A percentile compares a stretch with the other conserved stretches of the same genome.
These are phyloP conservation scores for Stegana nigrithorax DNA, from an alignment of 2,888 invertebrate genomes.

Conservation along the genomic window DNA sequence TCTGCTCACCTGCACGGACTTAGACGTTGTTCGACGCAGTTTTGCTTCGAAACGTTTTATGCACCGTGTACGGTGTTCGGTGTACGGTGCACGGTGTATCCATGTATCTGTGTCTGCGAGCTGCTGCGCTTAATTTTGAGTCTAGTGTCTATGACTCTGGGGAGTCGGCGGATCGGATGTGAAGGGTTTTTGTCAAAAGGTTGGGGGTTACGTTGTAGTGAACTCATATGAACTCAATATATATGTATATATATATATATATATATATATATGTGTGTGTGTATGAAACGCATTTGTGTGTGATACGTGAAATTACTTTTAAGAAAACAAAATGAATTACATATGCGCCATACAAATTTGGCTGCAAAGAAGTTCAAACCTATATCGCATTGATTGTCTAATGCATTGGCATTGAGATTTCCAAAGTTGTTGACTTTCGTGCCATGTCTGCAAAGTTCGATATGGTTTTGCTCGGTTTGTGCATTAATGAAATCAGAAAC, in stretches of 20 bases:
- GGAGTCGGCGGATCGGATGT: too few relatives aligned
- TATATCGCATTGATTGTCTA: not conserved
- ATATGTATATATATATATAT: too few relatives aligned
- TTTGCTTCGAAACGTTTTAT: too few relatives aligned
- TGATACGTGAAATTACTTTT: not conserved
- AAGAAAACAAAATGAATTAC: not conserved
- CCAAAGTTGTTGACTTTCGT: not conserved
- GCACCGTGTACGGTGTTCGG: too few relatives aligned
- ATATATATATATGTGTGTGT: too few relatives aligned
- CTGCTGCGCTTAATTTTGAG: too few relatives aligned
- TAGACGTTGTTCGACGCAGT: not conserved
- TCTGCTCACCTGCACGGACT: not conserved
- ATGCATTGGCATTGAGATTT: not conserved
- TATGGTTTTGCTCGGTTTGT: not conserved
- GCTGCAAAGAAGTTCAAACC: not conserved
- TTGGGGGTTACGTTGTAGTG: too few relatives aligned
- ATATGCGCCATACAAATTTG: not conserved
- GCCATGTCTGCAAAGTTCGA: not conserved
- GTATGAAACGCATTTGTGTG: not conserved
- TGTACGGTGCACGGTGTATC: too few relatives aligned
- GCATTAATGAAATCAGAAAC: too few relatives aligned
- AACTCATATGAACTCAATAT: slow-evolving; percentile 12
- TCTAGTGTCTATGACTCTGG: too few relatives aligned
- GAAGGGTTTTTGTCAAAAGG: too few relatives aligned
- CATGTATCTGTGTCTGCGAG: not conserved